Conservation (phyloP, 2,888 invertebrate species). For the Tetranychus piercei region DNA sequence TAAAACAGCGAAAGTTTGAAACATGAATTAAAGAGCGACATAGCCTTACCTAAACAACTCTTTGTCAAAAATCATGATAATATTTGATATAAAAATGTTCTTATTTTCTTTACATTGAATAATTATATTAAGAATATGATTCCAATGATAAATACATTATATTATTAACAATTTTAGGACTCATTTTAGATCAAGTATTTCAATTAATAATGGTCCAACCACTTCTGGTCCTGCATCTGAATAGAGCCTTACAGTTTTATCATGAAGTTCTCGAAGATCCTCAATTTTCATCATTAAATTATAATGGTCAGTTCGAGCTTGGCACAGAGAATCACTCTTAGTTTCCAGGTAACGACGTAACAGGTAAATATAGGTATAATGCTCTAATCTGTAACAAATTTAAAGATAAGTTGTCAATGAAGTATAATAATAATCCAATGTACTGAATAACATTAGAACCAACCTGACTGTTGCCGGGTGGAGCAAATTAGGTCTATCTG, state of each 20-base stretch:
- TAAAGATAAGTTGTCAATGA: not conserved
- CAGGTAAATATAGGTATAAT: slow-evolving; percentile 25
- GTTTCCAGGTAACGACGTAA: slow-evolving; percentile 25
- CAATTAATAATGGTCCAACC: slow-evolving; percentile 77
- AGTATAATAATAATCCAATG: not conserved
- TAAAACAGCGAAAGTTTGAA: no score
- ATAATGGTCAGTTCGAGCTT: slow-evolving; percentile 41
- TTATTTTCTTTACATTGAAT: no score
- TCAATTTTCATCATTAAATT: slow-evolving; percentile 75
- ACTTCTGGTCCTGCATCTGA: slow-evolving; percentile 75
- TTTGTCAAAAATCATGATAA: no score
- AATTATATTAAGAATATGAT: no score
- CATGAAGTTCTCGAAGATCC: slow-evolving; percentile 68
- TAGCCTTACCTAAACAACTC: no score
- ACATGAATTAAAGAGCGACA: no score
- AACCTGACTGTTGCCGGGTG: slow-evolving; percentile 57
- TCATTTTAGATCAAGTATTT: slow-evolving; percentile 77
- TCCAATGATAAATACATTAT: no score
- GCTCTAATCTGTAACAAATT: slow-evolving; percentile 22
- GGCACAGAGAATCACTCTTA: slow-evolving; percentile 19
- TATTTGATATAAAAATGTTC: no score
- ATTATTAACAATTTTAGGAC: no score
- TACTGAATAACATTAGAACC: no score
- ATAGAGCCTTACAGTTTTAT: slow-evolving; percentile 76
- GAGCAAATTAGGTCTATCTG: slow-evolving; percentile 56